These are phyloP conservation scores for Epicauta chinensis DNA, from an alignment of 1,140 invertebrate genomes.

Conservation along the genomic window DNA sequence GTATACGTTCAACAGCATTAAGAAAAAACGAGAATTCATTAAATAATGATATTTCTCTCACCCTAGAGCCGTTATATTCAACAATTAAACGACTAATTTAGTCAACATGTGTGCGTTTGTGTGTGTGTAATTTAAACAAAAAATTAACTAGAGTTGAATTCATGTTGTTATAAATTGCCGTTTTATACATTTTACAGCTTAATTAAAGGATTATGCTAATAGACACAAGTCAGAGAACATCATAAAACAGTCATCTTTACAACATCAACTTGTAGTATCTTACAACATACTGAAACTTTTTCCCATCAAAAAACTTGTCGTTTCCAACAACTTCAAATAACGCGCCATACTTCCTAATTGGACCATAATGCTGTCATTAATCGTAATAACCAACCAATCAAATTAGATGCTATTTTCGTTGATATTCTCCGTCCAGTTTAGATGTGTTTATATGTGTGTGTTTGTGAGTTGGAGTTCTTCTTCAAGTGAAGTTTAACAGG, in stretches of 20 bases:
- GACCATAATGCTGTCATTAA: too few relatives aligned
- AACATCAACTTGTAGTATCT: neutral
- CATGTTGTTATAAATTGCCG: constrained; percentile 12
- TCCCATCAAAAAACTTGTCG: too few relatives aligned
- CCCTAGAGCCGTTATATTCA: constrained; percentile 13
- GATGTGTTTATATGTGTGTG: too few relatives aligned
- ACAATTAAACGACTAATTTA: constrained; percentile 17
- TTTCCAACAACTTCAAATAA: too few relatives aligned
- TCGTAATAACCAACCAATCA: too few relatives aligned
- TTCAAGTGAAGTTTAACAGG: constrained; percentile 26
- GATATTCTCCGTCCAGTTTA: too few relatives aligned
- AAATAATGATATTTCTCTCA: constrained; percentile 12
- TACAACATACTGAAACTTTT: too few relatives aligned
- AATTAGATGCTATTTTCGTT: too few relatives aligned
- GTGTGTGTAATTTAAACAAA: constrained; percentile 7
- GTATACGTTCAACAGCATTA: too few relatives aligned
- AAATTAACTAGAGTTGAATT: constrained; percentile 15
- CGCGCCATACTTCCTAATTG: too few relatives aligned
- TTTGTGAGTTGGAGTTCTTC: neutral
- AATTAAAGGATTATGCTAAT: constrained; percentile 17
- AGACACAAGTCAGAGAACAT: constrained; percentile 3
- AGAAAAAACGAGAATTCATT: too few relatives aligned
- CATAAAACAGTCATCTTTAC: constrained; percentile 8
- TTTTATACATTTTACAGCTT: constrained; percentile 17
- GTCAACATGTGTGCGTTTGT: constrained; percentile 7